These are phyloP conservation scores for Zingel zingel DNA, from an alignment of 2,113 vertebrate species.

Conservation along the genomic window DNA sequence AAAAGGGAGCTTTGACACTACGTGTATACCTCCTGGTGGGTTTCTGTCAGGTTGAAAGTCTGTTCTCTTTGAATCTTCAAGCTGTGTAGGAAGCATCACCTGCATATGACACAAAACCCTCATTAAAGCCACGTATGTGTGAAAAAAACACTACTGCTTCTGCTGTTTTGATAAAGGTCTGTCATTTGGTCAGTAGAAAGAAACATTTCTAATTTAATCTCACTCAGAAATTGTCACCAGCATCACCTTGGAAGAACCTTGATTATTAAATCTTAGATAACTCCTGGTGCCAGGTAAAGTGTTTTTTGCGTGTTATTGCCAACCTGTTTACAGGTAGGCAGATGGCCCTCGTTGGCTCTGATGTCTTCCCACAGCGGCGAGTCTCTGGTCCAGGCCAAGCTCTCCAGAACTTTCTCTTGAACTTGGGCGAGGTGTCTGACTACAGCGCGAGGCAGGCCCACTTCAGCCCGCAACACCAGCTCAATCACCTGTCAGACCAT, in stretches of 20 bases:
- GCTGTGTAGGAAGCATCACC: constrained; percentile 87
- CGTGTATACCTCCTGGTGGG: constrained; percentile 26
- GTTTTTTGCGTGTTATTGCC: not conserved
- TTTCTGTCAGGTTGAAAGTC: constrained; percentile 70
- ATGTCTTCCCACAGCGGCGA: constrained; percentile 90
- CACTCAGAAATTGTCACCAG: not conserved
- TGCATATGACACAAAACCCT: constrained; percentile 60
- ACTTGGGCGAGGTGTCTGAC: constrained; percentile 87
- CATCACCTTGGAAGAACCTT: not conserved
- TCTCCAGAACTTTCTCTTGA: constrained; percentile 89
- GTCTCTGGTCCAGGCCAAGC: constrained; percentile 87
- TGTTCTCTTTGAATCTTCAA: constrained; percentile 81
- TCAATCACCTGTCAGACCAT: constrained; percentile 86
- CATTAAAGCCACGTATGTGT: not conserved
- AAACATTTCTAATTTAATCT: not conserved
- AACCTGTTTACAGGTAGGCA: constrained; percentile 90
- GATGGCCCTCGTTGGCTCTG: constrained; percentile 82
- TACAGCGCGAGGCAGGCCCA: constrained; percentile 82
- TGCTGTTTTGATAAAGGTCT: not conserved
- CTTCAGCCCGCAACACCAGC: constrained; percentile 86
- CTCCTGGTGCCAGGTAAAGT: not conserved
- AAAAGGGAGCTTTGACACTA: not conserved
- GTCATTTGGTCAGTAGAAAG: not conserved
- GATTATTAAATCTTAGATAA: not conserved
- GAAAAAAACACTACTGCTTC: not conserved